Percentiles rank a stretch among this genome's conserved stretches.
Evolutionary conservation across 2,888 invertebrate species (phyloP).

Genomic region (Drosophila kambysellisi): DNA sequence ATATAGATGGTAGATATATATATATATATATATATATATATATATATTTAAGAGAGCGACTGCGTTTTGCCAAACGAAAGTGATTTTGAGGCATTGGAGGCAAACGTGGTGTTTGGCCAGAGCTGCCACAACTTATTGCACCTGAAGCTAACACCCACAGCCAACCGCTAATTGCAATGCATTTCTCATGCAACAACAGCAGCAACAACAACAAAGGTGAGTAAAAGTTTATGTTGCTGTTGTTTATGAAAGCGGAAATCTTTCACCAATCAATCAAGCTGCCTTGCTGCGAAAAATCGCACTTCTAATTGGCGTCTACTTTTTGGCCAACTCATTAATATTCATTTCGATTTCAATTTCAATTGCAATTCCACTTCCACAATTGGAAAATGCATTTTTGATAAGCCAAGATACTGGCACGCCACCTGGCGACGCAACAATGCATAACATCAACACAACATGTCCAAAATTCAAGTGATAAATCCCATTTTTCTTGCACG

Average conservation of each 20-base stretch:
- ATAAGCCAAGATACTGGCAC: neutral
- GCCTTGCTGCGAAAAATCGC: conserved; percentile 36
- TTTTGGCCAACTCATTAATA: conserved; percentile 10
- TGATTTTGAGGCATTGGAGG: conserved; percentile 33
- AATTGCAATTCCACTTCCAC: neutral
- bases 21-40: neutral
- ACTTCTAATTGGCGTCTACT: conserved; percentile 18
- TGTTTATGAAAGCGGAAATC: conserved; percentile 77
- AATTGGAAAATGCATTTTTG: neutral
- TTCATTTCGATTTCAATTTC: conserved; percentile 4
- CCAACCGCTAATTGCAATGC: conserved; percentile 28
- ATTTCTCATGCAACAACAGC: conserved; percentile 36
- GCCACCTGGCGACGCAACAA: conserved; percentile 47
- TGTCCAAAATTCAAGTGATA: conserved; percentile 1
- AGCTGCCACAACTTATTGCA: conserved; percentile 17
- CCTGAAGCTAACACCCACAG: conserved; percentile 36
- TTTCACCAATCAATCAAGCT: conserved; percentile 72
- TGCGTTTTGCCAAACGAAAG: conserved; percentile 68
- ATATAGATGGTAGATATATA: neutral
- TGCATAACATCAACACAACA: conserved; percentile 27
- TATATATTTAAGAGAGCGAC: neutral
- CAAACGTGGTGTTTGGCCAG: neutral
- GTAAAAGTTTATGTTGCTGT: conserved; percentile 59
- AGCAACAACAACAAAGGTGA: conserved; percentile 25
- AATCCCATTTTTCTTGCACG: neutral